phyloP scores from a whole-genome alignment of 2,797 vertebrate species.

The Pangasius sanitwongsei region DNA sequence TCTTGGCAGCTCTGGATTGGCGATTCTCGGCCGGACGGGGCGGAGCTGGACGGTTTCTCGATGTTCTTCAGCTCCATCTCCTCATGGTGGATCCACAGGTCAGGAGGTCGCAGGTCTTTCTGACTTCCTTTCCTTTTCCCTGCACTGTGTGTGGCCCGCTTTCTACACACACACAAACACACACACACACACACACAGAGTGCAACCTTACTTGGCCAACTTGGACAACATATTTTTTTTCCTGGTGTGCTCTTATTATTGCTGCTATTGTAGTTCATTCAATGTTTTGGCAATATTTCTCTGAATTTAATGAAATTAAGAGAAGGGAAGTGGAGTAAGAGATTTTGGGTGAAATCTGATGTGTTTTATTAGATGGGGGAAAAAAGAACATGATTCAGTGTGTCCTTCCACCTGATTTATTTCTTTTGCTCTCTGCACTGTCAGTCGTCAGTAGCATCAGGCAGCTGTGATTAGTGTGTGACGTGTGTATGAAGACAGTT shows the following conservation, averaged over 20 bases:
- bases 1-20: slow-evolving; percentile 89
- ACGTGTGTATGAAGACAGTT: neutral
- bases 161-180: slow-evolving; percentile 71
- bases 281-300: no score
- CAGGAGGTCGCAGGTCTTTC: slow-evolving; percentile 91
- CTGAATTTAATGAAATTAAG: neutral
- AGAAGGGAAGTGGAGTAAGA: neutral
- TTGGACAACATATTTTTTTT: no score
- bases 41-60: slow-evolving; percentile 82
- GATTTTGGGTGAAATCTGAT: neutral
- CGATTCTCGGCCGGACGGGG: slow-evolving; percentile 78
- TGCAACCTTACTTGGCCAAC: neutral
- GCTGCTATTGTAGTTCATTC: no score
- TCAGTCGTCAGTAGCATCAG: neutral
- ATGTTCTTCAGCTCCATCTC: slow-evolving; percentile 98
- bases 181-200: slow-evolving; percentile 2
- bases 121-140: slow-evolving; percentile 92
- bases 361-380: neutral
- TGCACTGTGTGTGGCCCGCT: slow-evolving; percentile 86
- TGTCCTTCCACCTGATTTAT: neutral
- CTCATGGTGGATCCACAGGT: slow-evolving; percentile 97
- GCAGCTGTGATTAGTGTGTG: neutral
- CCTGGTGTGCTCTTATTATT: no score
- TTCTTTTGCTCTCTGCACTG: neutral
- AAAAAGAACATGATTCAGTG: neutral